Percentiles rank a stretch among this genome's conserved stretches.
phyloP scores from a whole-genome alignment of 2,797 vertebrate species.

The Thripadectes ignobilis region DNA sequence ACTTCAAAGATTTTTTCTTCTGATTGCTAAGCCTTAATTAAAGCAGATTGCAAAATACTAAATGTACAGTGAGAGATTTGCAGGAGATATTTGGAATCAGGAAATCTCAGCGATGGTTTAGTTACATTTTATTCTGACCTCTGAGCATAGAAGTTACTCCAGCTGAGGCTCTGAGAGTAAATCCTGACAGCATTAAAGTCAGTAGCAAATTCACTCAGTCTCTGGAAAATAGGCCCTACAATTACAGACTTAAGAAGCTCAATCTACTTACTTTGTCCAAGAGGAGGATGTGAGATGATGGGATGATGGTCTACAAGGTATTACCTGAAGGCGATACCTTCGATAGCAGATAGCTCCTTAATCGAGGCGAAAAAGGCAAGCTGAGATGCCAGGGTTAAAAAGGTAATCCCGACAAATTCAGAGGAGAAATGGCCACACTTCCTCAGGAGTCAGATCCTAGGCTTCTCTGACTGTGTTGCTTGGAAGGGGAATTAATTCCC shows the following conservation, averaged over 20 bases:
- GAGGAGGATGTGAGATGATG: slow-evolving; percentile 34
- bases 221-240: slow-evolving; percentile 53
- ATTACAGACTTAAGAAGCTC: slow-evolving; percentile 65
- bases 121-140: slow-evolving; percentile 54
- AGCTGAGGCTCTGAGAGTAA: slow-evolving; percentile 20
- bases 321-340: slow-evolving; percentile 2
- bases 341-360: not conserved
- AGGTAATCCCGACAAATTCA: slow-evolving; percentile 18
- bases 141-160: not conserved
- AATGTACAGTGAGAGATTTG: not conserved
- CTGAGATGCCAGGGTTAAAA: slow-evolving; percentile 18
- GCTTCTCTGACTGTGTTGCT: not conserved
- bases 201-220: slow-evolving; percentile 41
- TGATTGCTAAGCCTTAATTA: slow-evolving; percentile 59
- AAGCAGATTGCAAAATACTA: slow-evolving; percentile 37
- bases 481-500: not conserved
- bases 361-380: not conserved
- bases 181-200: slow-evolving; percentile 41
- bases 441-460: not conserved
- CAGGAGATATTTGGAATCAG: slow-evolving; percentile 16
- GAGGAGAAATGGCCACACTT: not conserved
- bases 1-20: slow-evolving; percentile 48
- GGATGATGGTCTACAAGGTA: slow-evolving; percentile 53
- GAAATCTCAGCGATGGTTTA: not conserved
- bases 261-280: slow-evolving; percentile 48